A percentile compares a stretch with the other conserved stretches of the same genome.
These are phyloP conservation scores for Takifugu rubripes DNA, from an alignment of 2,797 vertebrate species.

Conservation along the genomic window DNA sequence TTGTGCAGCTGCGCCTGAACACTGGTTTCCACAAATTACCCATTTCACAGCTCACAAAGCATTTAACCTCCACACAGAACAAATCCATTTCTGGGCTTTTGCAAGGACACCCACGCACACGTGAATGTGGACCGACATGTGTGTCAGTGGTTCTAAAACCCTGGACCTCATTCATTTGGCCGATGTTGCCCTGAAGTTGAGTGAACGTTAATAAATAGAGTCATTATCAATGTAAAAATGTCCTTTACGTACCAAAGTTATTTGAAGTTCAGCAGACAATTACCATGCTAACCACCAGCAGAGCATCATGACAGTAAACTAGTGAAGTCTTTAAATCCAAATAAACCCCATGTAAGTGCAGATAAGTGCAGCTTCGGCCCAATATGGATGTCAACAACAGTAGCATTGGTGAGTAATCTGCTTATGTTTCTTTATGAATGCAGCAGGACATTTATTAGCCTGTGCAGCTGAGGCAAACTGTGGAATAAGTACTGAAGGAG, in stretches of 20 bases:
- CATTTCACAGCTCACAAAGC: constrained; percentile 72
- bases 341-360: constrained; percentile 2
- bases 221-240: too few relatives aligned
- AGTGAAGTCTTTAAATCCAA: background rate
- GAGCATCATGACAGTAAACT: too few relatives aligned
- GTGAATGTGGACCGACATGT: constrained; percentile 27
- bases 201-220: too few relatives aligned
- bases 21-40: constrained; percentile 58
- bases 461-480: constrained; percentile 50
- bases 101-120: constrained; percentile 43
- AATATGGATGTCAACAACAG: constrained; percentile 15
- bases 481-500: constrained; percentile 33
- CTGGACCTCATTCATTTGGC: background rate
- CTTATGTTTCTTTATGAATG: constrained; percentile 57
- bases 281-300: too few relatives aligned
- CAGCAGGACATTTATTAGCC: constrained; percentile 60
- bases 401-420: constrained; percentile 57
- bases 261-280: too few relatives aligned
- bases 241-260: too few relatives aligned
- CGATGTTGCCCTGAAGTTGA: background rate
- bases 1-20: constrained; percentile 62
- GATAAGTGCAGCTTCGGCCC: constrained; percentile 30
- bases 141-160: constrained; percentile 16
- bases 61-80: constrained; percentile 59
- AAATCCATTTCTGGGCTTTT: constrained; percentile 44